Conservation (phyloP, 37 sponge, comb jelly and placozoan genomes). For the Beroe forskalii region DNA sequence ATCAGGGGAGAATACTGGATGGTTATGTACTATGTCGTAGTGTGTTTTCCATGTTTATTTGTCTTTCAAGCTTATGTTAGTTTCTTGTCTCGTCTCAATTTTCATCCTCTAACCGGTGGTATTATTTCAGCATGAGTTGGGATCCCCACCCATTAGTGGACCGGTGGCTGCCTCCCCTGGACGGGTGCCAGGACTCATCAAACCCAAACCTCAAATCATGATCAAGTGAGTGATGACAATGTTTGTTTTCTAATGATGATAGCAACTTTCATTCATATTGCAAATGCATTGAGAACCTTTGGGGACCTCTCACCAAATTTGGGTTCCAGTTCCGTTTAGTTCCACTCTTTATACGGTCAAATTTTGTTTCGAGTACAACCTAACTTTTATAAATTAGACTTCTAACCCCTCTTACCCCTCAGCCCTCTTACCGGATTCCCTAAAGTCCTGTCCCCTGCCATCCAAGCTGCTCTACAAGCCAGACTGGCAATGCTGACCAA, state of each 20-base stretch:
- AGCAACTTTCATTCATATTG: too few species aligned
- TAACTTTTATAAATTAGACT: too few species aligned
- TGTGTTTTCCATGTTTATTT: too few species aligned
- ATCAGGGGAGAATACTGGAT: too few species aligned
- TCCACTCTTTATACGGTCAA: background rate
- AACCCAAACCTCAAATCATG: conserved; percentile 64
- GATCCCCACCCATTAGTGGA: conserved; percentile 44
- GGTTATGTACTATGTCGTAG: too few species aligned
- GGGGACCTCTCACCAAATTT: too few species aligned
- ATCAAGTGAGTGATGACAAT: conserved; percentile 26
- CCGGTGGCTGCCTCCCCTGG: conserved; percentile 4
- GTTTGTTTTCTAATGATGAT: too few species aligned
- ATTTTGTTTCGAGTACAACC: too few species aligned
- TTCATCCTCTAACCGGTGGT: too few species aligned
- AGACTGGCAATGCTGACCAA: conserved; percentile 49
- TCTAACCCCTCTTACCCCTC: background rate
- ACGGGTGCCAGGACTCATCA: conserved; percentile 53
- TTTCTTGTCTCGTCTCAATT: too few species aligned
- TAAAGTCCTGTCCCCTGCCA: conserved; percentile 53
- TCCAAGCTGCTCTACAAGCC: conserved; percentile 60
- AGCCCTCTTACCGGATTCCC: conserved; percentile 60
- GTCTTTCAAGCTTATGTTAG: too few species aligned
- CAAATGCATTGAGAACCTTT: too few species aligned
- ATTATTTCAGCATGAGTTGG: background rate
- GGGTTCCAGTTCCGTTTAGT: background rate